Base-by-base conservation (phyloP, 2,888 invertebrate genomes). In the Melinopterus prodromus region DNA sequence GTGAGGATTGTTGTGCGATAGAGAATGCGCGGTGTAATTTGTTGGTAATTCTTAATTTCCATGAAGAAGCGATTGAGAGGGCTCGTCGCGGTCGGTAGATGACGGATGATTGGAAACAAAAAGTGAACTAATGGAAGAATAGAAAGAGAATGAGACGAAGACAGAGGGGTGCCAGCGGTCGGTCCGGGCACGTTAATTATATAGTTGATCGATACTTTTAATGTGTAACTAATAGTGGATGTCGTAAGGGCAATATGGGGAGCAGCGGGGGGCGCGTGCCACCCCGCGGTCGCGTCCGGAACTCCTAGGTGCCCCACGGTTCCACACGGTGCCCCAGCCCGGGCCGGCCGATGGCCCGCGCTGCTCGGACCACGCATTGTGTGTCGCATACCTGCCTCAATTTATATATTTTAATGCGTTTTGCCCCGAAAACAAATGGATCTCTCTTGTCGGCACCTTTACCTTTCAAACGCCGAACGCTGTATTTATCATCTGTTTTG, bases 401-500 rank as follows among this genome's bases (percentile, higher is more conserved):
- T 88, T 89, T 88, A 88, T 89, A 53, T 53, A 89, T 88, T 89
- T 89, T 89, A 89, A 89, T 89, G 88, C 88, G 88, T 88, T 89
- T 89, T 86, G 85, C 87, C 87, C 87, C 87, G 87, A 89, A 89
- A 89, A 89, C 89, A 89, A 89, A 89, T 89, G 89, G 87, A 86
- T 86, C 86, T 85, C 87, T 86, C 86, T 87, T 87, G 88, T 87
- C 88, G 88, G 89, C 84, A 82, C 87, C 86, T 89, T 88, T 88
- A 87, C 86, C 86, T 87, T 87, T 85, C 85, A 85, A 86, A 87
- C 84, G 87, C 88, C 88, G 87, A 88, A 86, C 53, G 53, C 85
- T 82, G 86, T 88, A 88, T 88, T 88, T 88, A 88, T 88, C 88
- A 87, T 87, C 86, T 88, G 88, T 88, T 88, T 87, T 88, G 87